Percentiles rank a stretch among this genome's conserved stretches.
Evolutionary conservation across 2,113 vertebrate species (phyloP).

Genomic region (Aix galericulata): DNA sequence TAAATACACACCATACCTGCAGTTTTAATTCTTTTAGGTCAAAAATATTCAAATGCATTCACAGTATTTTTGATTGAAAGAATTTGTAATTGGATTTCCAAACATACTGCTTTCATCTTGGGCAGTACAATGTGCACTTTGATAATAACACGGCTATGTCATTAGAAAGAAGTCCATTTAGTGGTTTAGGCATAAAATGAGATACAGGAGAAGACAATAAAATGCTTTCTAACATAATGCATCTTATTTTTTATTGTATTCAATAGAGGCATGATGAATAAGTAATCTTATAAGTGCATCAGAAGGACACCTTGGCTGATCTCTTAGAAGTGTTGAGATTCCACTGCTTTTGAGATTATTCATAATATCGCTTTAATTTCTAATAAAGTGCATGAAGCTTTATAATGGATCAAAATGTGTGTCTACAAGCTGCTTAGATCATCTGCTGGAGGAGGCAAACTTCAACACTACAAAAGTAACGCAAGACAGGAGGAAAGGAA

Average conservation of each 20-base stretch:
- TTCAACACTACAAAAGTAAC: neutral
- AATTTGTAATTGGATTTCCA: conserved; percentile 96
- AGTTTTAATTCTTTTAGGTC: conserved; percentile 88
- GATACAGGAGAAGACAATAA: conserved; percentile 91
- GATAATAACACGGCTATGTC: conserved; percentile 95
- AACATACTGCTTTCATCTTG: conserved; percentile 86
- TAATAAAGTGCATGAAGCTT: conserved; percentile 26
- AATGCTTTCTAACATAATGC: conserved; percentile 84
- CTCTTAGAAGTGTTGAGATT: conserved; percentile 56
- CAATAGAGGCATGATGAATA: conserved; percentile 88
- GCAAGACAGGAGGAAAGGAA: neutral
- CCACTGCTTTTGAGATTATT: conserved; percentile 4
- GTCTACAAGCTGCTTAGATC: neutral
- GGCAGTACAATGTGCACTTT: conserved; percentile 83
- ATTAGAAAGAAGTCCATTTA: conserved; percentile 89
- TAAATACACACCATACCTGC: conserved; percentile 89
- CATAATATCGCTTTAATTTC: conserved; percentile 42
- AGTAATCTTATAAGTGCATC: conserved; percentile 88
- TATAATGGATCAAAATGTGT: conserved; percentile 34
- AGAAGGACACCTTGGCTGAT: conserved; percentile 71
- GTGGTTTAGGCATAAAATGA: conserved; percentile 89
- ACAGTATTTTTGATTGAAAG: conserved; percentile 92
- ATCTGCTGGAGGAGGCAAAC: neutral
- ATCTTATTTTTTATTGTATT: conserved; percentile 84
- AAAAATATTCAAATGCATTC: conserved; percentile 89